phyloP scores from a whole-genome alignment of 2,888 invertebrate species.

The Scaptomyza polygonia region DNA sequence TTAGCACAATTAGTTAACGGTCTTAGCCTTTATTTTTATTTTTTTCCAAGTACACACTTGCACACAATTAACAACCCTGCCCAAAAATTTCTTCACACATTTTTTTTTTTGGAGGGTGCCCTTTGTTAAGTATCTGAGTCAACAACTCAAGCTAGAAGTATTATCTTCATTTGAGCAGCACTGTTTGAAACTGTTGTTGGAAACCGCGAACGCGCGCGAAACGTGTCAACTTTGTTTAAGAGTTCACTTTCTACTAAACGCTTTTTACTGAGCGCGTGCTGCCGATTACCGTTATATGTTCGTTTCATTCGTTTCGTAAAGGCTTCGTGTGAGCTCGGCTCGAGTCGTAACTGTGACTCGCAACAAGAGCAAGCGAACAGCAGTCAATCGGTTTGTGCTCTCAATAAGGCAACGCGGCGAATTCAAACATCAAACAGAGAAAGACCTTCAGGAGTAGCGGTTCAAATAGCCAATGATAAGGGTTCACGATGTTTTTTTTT shows the following conservation, averaged over 20 bases:
- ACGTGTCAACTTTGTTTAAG: conserved; percentile 83
- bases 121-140: conserved; percentile 13
- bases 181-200: conserved; percentile 10
- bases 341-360: conserved; percentile 26
- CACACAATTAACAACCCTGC: neutral
- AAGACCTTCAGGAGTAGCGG: neutral
- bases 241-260: conserved; percentile 84
- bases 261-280: conserved; percentile 70
- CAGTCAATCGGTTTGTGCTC: conserved; percentile 14
- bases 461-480: neutral
- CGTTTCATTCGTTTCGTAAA: conserved; percentile 26
- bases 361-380: conserved; percentile 16
- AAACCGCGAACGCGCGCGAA: conserved; percentile 76
- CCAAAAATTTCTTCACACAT: conserved; percentile 1
- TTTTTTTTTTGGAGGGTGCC: neutral
- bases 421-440: conserved; percentile 12
- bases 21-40: neutral
- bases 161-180: conserved; percentile 17
- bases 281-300: conserved; percentile 44
- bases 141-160: conserved; percentile 14
- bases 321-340: conserved; percentile 38
- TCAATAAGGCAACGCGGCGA: conserved; percentile 35
- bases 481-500: neutral
- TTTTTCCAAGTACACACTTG: neutral
- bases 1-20: conserved; percentile 8